phyloP scores from a whole-genome alignment of 2,113 vertebrate species.

The Uria aalge region DNA sequence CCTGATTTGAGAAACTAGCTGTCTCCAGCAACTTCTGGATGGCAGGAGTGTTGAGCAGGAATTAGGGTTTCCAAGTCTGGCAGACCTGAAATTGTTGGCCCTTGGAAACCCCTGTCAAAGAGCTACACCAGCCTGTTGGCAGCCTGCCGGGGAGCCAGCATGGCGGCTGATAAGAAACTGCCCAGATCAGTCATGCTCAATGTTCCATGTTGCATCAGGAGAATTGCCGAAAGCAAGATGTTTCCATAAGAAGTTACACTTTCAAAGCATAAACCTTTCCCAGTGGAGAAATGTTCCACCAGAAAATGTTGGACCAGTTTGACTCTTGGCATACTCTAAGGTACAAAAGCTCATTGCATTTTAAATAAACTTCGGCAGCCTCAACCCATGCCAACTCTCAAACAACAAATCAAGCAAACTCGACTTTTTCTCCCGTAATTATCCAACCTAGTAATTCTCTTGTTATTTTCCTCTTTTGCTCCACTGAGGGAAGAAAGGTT shows the following conservation, averaged over 20 bases:
- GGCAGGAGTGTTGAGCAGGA: background rate
- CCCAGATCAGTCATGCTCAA: background rate
- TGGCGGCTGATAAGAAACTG: background rate
- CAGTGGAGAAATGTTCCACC: conserved; percentile 45
- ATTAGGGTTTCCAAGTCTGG: background rate
- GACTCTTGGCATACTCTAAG: conserved; percentile 27
- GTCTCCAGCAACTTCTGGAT: background rate
- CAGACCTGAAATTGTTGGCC: background rate
- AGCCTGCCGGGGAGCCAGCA: background rate
- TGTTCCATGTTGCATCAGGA: background rate
- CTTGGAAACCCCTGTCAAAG: background rate
- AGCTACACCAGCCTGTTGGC: background rate
- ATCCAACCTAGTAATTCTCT: conserved; percentile 22
- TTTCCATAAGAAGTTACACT: conserved; percentile 42
- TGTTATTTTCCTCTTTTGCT: conserved; percentile 15
- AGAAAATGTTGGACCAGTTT: conserved; percentile 33
- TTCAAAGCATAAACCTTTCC: conserved; percentile 22
- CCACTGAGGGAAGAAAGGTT: background rate
- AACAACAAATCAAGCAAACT: conserved; percentile 15
- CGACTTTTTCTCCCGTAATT: background rate
- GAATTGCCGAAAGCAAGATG: background rate
- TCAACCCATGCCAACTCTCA: conserved; percentile 17
- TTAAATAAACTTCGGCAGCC: conserved; percentile 29
- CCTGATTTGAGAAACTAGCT: background rate
- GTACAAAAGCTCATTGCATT: conserved; percentile 41